These are phyloP conservation scores for Lepus timidus DNA, from an alignment of 2,113 vertebrate species.

Conservation along the genomic window DNA sequence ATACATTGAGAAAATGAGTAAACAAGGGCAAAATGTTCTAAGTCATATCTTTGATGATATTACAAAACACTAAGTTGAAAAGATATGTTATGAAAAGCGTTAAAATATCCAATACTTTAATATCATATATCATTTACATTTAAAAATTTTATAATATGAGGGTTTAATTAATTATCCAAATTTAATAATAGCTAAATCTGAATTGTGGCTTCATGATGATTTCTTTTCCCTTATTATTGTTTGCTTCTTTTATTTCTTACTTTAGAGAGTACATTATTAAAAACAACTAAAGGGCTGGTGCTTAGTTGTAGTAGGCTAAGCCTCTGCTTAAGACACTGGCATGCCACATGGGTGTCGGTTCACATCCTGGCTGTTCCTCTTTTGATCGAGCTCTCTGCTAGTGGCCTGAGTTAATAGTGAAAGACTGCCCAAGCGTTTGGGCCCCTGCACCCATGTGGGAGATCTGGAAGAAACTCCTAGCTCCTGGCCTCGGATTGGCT, in stretches of 20 bases:
- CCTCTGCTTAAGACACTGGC: too few relatives aligned
- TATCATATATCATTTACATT: neutral
- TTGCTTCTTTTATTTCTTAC: neutral
- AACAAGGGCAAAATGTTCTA: neutral
- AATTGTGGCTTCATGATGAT: neutral
- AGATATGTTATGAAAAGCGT: neutral
- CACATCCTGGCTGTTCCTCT: too few relatives aligned
- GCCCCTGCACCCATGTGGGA: too few relatives aligned
- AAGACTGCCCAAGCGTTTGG: too few relatives aligned
- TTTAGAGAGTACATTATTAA: neutral
- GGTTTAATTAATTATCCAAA: neutral
- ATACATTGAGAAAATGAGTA: neutral
- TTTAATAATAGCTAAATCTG: neutral
- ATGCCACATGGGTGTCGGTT: too few relatives aligned
- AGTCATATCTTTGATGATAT: neutral
- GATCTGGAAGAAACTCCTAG: too few relatives aligned
- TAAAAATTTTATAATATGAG: neutral
- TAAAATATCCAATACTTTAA: constrained; percentile 2
- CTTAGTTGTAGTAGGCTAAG: too few relatives aligned
- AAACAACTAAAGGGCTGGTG: neutral
- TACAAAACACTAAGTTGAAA: neutral
- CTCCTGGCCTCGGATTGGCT: too few relatives aligned
- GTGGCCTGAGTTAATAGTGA: too few relatives aligned
- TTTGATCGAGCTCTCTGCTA: too few relatives aligned
- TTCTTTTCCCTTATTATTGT: neutral